Evolutionary conservation across 2,888 invertebrate genomes (phyloP).

Genomic region (Pocota personata): DNA sequence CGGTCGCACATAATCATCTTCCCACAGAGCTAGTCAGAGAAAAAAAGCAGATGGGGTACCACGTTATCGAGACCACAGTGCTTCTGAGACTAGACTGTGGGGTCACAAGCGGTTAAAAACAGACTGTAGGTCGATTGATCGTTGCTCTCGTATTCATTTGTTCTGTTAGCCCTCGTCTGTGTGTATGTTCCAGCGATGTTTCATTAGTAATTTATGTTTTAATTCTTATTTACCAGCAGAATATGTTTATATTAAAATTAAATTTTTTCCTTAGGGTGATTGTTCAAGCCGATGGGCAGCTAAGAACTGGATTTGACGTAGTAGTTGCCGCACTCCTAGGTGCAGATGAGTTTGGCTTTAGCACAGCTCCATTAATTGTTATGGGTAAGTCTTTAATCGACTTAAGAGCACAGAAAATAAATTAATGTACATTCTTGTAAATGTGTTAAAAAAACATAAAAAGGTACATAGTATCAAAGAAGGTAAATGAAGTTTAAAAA

Average conservation of each 20-base stretch:
- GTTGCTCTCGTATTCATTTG: constrained; percentile 66
- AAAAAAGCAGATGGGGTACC: constrained; percentile 56
- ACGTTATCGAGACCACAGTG: constrained; percentile 63
- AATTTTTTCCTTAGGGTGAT: constrained; percentile 87
- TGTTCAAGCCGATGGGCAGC: constrained; percentile 97
- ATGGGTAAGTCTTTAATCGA: constrained; percentile 85
- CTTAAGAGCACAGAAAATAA: too few species aligned
- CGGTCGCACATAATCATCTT: constrained; percentile 66
- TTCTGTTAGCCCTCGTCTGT: constrained; percentile 64
- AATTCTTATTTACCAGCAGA: constrained; percentile 76
- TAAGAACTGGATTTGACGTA: constrained; percentile 97
- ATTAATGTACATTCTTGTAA: too few species aligned
- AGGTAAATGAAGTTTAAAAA: too few species aligned
- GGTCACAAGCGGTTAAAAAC: constrained; percentile 62
- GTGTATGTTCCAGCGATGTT: constrained; percentile 78
- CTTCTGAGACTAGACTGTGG: constrained; percentile 68
- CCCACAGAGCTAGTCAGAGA: constrained; percentile 69
- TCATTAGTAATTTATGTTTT: constrained; percentile 82
- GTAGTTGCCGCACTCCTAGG: constrained; percentile 97
- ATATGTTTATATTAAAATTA: constrained; percentile 76
- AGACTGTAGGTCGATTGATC: constrained; percentile 68
- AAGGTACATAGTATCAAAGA: too few species aligned
- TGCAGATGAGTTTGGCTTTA: constrained; percentile 99
- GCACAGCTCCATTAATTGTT: constrained; percentile 98
- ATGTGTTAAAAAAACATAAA: too few species aligned